Percentiles rank a stretch among this genome's conserved stretches.
Evolutionary conservation across 1,140 invertebrate species (phyloP).

Genomic region (Drosophila tropicalis): DNA sequence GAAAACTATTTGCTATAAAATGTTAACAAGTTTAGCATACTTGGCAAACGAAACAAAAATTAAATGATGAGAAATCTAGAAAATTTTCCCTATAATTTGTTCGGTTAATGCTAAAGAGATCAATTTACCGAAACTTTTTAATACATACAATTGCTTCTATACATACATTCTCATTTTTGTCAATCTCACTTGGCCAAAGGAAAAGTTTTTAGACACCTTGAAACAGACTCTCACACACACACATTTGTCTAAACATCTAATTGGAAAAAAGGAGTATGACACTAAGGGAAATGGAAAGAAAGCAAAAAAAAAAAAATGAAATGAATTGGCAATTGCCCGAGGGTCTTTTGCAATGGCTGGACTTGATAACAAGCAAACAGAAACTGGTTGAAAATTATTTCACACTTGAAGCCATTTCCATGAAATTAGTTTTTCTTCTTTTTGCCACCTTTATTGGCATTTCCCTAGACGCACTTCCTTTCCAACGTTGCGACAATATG

Average conservation of each 20-base stretch:
- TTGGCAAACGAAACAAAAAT: background rate
- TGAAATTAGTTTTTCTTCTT: conserved; percentile 81
- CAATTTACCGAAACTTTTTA: background rate
- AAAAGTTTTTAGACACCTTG: conserved; percentile 67
- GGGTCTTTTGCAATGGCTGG: conserved; percentile 42
- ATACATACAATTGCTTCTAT: too few relatives aligned
- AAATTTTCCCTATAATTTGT: background rate
- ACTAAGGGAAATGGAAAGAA: conserved; percentile 29
- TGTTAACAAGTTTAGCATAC: background rate
- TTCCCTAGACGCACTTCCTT: conserved; percentile 1
- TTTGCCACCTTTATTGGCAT: conserved; percentile 30
- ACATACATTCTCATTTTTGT: conserved; percentile 19
- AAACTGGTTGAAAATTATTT: conserved; percentile 70
- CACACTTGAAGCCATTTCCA: conserved; percentile 74
- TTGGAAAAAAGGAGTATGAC: conserved; percentile 59
- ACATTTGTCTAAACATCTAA: conserved; percentile 75
- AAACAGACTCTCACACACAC: conserved; percentile 24
- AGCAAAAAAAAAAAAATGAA: conserved; percentile 39
- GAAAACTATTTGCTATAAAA: conserved; percentile 42
- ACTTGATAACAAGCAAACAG: conserved; percentile 55
- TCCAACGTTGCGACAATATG: conserved; percentile 63
- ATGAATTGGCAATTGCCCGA: conserved; percentile 45
- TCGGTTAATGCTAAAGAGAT: background rate
- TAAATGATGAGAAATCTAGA: conserved; percentile 1
- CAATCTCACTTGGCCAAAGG: conserved; percentile 50